These are phyloP conservation scores for Trichechus manatus DNA, from an alignment of 2,113 vertebrate species.

Conservation along the genomic window DNA sequence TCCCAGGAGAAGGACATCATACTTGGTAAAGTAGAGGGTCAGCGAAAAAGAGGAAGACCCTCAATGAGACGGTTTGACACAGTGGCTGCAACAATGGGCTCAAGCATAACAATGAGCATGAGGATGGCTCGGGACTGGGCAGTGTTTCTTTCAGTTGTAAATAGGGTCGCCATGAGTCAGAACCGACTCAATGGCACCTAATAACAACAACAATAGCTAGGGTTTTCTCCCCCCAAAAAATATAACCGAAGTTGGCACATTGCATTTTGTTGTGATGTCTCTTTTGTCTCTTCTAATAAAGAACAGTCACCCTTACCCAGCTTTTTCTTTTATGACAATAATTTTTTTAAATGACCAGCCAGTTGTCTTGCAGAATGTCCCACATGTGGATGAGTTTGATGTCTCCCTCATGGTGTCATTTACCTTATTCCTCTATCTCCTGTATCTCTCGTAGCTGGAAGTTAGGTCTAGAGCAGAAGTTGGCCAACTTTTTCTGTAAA, in stretches of 20 bases:
- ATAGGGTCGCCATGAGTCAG: too few relatives aligned
- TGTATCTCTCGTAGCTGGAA: not conserved
- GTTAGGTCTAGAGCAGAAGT: not conserved
- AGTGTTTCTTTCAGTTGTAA: too few relatives aligned
- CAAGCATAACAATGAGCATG: too few relatives aligned
- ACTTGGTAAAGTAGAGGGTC: too few relatives aligned
- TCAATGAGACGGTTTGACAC: too few relatives aligned
- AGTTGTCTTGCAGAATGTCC: not conserved
- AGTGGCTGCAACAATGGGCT: too few relatives aligned
- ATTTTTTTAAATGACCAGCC: not conserved
- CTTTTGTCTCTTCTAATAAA: not conserved
- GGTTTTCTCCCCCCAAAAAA: not conserved
- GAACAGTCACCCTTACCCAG: not conserved
- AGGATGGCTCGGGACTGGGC: too few relatives aligned
- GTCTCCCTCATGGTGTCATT: not conserved
- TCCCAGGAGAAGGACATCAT: too few relatives aligned
- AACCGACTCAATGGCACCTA: too few relatives aligned
- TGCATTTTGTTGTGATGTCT: not conserved
- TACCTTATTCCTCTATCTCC: not conserved
- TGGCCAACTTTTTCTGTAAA: constrained; percentile 56
- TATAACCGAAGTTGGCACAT: not conserved
- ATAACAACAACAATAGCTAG: not conserved
- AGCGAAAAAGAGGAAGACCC: too few relatives aligned
- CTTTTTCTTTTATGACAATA: not conserved
- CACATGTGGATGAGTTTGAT: not conserved